These are phyloP conservation scores for Furnarius figulus DNA, from an alignment of 2,113 vertebrate genomes.

Conservation along the genomic window DNA sequence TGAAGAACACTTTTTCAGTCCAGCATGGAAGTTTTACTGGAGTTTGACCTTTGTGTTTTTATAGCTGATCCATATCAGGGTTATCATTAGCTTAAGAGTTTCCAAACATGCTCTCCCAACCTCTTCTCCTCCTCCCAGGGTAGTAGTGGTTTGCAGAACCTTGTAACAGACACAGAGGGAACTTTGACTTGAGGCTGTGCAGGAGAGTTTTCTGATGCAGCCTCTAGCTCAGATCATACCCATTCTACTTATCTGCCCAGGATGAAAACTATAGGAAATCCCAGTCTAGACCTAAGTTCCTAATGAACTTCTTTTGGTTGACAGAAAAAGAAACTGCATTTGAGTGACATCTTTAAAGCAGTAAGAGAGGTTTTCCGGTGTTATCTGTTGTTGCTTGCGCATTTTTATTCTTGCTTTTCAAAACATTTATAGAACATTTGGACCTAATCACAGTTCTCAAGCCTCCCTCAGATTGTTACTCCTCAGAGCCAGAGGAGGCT, in stretches of 20 bases:
- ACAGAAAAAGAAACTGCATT: neutral
- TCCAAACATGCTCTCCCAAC: neutral
- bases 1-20: neutral
- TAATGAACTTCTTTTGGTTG: neutral
- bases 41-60: neutral
- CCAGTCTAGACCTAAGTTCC: neutral
- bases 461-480: neutral
- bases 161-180: neutral
- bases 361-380: neutral
- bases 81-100: neutral
- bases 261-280: neutral
- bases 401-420: constrained; percentile 36
- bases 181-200: neutral
- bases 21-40: neutral
- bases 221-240: neutral
- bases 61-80: neutral
- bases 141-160: neutral
- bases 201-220: neutral
- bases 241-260: neutral
- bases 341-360: neutral
- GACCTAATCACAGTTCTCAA: neutral
- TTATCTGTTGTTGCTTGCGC: neutral
- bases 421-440: neutral
- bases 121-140: neutral
- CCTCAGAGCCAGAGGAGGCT: neutral